Base-by-base conservation (phyloP, 1,140 invertebrate species). In the Drosophila tani region DNA sequence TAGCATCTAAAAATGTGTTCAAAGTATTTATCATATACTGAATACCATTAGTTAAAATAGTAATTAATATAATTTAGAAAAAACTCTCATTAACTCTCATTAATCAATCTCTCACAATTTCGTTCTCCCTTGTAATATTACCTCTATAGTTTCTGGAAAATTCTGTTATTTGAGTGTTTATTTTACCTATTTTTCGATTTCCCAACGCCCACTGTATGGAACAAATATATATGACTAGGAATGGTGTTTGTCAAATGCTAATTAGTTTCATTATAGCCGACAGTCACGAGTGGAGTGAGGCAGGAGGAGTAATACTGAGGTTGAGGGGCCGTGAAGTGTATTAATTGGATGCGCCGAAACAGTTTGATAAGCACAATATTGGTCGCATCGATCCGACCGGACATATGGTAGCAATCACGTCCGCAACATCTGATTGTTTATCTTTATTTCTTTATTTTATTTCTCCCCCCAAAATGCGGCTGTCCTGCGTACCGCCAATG, bases 191-290 rank as follows among this genome's bases (percentile, higher is more conserved):
- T 47, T 32, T 11, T 21, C 24, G 11, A 40, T 27, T 35, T 35
- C 9, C 21, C 0, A 67, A 49, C 41, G 12, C 19, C 29, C 67
- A 70, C 63, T 68, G 67, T 68, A 46, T 70, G 41, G 3, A 43
- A 17, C 29, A 53, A 53, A 67, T 67, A 68, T 38, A 67, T 67
- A 68, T 27, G 63, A 67, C 15, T 32, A 55, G 32, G 63, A 70
- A 43, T 71, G 38, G 65, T 70, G 69, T 78, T 65, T 75, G 79
- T 86, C 79, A 79, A 82, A 87, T 76, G 76, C 85, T 86, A 87
- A 86, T 86, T 87, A 86, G 82, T 82, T 87, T 73, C 70, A 70
- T 62, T 66, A 80, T 69, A 77, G 75, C 75, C 51, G 38, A 17
- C 59, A 43, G 70, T 49, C 59, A 73, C 69, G 51, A 38, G 60